Evolutionary conservation across 2,113 vertebrate genomes (phyloP).

Genomic region (Coptodon bakossiorum): DNA sequence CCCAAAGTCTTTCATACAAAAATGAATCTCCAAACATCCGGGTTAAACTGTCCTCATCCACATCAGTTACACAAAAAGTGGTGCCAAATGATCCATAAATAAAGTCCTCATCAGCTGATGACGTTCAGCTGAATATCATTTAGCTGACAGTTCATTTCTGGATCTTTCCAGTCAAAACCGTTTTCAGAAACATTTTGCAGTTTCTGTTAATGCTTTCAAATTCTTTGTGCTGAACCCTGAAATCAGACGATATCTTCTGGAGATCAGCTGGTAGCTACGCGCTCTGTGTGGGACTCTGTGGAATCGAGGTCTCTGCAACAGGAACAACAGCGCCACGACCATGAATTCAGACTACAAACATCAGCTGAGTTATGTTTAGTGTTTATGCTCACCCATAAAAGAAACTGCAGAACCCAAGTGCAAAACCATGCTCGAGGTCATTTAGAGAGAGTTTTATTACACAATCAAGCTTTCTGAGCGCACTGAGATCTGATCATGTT

Average conservation of each 20-base stretch:
- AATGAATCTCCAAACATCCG: not conserved
- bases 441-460: not conserved
- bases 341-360: not conserved
- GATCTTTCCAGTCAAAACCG: not conserved
- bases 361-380: not conserved
- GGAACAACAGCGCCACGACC: not conserved
- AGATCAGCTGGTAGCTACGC: not conserved
- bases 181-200: not conserved
- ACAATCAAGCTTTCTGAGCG: not conserved
- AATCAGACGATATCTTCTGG: not conserved
- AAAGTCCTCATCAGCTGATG: not conserved
- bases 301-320: not conserved
- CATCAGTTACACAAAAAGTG: not conserved
- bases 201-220: not conserved
- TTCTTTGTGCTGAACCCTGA: not conserved
- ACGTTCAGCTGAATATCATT: not conserved
- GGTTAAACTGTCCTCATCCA: not conserved
- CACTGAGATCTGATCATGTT: not conserved
- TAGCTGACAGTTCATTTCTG: not conserved
- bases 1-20: not conserved
- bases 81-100: not conserved
- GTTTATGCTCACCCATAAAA: not conserved
- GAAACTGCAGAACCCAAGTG: not conserved
- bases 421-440: not conserved
- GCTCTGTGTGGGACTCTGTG: conserved; percentile 25